These are phyloP conservation scores for Tringa solitaria DNA, from an alignment of 2,113 vertebrate genomes.

Conservation along the genomic window DNA sequence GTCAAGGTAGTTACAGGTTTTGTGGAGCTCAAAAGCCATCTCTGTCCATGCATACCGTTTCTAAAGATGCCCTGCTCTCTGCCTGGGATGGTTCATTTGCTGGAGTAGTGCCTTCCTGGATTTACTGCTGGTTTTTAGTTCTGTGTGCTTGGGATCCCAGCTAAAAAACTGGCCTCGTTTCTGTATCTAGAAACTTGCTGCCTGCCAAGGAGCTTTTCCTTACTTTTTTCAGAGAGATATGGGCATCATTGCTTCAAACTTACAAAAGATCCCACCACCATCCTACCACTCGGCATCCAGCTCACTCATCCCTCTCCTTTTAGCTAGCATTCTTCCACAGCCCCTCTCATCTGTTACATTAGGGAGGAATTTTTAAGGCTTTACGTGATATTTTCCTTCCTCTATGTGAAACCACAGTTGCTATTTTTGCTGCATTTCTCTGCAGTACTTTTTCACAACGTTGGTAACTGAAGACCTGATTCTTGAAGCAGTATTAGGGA, in stretches of 20 bases:
- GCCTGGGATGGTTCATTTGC: background rate
- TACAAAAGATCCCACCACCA: background rate
- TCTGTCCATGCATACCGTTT: rapidly evolving
- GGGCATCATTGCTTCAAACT: background rate
- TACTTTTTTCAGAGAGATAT: background rate
- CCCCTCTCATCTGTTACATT: background rate
- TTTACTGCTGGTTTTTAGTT: background rate
- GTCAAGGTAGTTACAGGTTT: background rate
- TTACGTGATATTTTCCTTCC: background rate
- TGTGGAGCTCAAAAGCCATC: background rate
- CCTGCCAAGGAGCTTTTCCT: background rate
- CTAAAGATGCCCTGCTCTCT: background rate
- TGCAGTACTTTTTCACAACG: rapidly evolving
- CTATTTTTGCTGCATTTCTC: background rate
- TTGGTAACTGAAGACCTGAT: background rate
- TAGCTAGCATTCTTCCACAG: background rate
- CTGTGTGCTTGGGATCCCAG: background rate
- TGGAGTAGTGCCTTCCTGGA: background rate
- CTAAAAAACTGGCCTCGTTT: background rate
- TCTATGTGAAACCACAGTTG: background rate
- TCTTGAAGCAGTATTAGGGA: background rate
- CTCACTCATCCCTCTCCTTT: background rate
- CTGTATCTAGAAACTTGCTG: background rate
- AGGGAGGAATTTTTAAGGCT: background rate
- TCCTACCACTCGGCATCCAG: rapidly evolving